These are phyloP conservation scores for Globodera ellingtonae DNA, from an alignment of 1,140 invertebrate species.

Conservation along the genomic window DNA sequence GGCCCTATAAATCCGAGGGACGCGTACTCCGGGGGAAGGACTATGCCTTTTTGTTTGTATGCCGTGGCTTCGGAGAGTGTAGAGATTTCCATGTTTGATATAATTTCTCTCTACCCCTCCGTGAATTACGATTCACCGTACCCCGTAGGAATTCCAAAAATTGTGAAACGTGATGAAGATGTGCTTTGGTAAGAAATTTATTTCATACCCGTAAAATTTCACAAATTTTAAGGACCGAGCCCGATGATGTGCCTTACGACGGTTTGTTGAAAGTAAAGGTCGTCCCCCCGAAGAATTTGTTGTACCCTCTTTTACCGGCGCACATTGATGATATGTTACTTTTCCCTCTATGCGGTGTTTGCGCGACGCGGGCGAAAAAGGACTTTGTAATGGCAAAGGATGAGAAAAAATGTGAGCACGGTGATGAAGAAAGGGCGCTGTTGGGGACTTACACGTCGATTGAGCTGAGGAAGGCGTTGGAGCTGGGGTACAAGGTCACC, in stretches of 20 bases:
- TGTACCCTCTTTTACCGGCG: not conserved
- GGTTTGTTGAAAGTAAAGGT: slow-evolving; percentile 5
- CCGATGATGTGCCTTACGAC: not conserved
- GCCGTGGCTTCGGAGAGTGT: not conserved
- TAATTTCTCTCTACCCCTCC: not conserved
- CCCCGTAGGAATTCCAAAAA: not conserved
- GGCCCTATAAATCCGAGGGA: not conserved
- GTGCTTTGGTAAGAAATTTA: too few species aligned
- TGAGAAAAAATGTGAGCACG: not conserved
- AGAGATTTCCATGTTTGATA: not conserved
- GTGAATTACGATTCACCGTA: not conserved
- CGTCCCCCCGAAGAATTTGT: slow-evolving; percentile 6
- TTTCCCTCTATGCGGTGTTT: not conserved
- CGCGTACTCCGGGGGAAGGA: slow-evolving; percentile 4
- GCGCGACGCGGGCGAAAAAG: not conserved
- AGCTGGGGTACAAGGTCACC: not conserved
- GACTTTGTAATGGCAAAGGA: not conserved
- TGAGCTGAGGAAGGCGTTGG: not conserved
- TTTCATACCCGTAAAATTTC: not conserved
- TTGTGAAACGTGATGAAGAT: not conserved
- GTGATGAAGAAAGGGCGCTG: not conserved
- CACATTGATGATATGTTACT: not conserved
- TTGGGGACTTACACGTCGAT: not conserved
- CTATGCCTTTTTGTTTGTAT: not conserved
- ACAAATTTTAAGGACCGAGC: not conserved